Evolutionary conservation across 2,113 vertebrate species (phyloP).

Genomic region (Terrapene triunguis): DNA sequence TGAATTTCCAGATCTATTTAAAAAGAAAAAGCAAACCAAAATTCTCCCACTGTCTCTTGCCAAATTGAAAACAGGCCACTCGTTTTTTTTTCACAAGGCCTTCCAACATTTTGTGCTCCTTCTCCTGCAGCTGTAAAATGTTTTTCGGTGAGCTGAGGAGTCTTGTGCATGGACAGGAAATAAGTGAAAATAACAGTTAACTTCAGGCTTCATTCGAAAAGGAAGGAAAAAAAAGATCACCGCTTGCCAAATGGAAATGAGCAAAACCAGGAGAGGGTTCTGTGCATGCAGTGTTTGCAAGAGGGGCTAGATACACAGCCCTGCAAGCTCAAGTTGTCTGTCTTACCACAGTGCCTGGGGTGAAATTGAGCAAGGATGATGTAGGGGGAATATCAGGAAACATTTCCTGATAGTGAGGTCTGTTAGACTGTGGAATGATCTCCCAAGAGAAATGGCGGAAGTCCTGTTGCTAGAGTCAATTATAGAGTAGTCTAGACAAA

Average conservation of each 20-base stretch:
- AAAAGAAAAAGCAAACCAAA: background rate
- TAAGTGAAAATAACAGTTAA: background rate
- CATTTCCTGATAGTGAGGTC: conserved; percentile 45
- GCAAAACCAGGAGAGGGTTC: background rate
- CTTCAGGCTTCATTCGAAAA: background rate
- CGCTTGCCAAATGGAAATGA: background rate
- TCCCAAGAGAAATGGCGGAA: conserved; percentile 52
- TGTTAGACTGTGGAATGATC: background rate
- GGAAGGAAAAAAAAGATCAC: background rate
- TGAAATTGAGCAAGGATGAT: conserved; percentile 1
- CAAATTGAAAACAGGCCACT: background rate
- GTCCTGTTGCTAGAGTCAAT: conserved; percentile 49
- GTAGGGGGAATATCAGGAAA: conserved; percentile 35
- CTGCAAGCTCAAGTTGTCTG: accelerated
- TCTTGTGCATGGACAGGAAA: background rate
- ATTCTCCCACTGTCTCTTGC: background rate
- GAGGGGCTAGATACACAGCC: background rate
- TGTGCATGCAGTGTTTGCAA: background rate
- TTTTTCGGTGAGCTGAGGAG: background rate
- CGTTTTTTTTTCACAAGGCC: background rate
- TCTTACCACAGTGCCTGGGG: background rate
- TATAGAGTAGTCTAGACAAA: conserved; percentile 67
- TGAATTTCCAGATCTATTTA: background rate
- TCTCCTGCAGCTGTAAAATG: background rate
- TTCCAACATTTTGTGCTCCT: background rate